A percentile compares a stretch with the other conserved stretches of the same genome.
These are phyloP conservation scores for Scaptomyza caliginosa DNA, from an alignment of 2,888 invertebrate genomes.

Conservation along the genomic window DNA sequence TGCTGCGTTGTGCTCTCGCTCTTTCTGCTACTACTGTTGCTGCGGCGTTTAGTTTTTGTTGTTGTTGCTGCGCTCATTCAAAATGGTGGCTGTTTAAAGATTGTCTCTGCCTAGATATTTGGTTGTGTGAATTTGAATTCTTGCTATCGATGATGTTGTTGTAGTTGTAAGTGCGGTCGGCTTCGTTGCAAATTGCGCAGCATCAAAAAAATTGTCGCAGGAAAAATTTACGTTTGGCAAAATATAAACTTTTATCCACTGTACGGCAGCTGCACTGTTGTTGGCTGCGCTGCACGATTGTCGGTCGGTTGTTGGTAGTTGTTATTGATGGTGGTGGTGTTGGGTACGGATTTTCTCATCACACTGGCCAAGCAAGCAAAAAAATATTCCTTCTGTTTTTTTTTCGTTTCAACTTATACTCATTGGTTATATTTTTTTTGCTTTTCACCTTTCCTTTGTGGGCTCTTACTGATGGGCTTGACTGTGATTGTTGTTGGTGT, in stretches of 20 bases:
- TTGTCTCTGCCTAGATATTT: conserved; percentile 66
- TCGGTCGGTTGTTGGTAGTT: conserved; percentile 57
- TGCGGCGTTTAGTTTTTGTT: conserved; percentile 19
- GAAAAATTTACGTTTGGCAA: conserved; percentile 44
- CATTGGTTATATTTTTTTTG: conserved; percentile 23
- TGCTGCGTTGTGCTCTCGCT: conserved; percentile 50
- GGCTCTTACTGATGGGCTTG: conserved; percentile 33
- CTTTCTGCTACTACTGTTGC: conserved; percentile 42
- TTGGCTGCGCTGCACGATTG: conserved; percentile 39
- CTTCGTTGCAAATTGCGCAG: conserved; percentile 52
- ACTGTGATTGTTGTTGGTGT: conserved; percentile 33
- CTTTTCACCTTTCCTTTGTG: conserved; percentile 62
- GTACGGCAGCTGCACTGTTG: conserved; percentile 44
- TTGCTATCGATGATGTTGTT: conserved; percentile 35
- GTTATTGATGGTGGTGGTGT: conserved; percentile 42
- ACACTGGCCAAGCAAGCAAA: conserved; percentile 59
- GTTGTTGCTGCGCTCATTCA: conserved; percentile 67
- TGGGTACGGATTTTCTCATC: conserved; percentile 61
- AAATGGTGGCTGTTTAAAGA: conserved; percentile 73
- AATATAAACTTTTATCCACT: conserved; percentile 38
- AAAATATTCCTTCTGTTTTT: conserved; percentile 40
- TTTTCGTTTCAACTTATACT: conserved; percentile 21
- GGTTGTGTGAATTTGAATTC: conserved; percentile 52
- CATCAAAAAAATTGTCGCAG: conserved; percentile 43
- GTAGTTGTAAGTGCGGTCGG: conserved; percentile 41